Conservation (phyloP, 2,888 invertebrate genomes). For the Idaea straminata region DNA sequence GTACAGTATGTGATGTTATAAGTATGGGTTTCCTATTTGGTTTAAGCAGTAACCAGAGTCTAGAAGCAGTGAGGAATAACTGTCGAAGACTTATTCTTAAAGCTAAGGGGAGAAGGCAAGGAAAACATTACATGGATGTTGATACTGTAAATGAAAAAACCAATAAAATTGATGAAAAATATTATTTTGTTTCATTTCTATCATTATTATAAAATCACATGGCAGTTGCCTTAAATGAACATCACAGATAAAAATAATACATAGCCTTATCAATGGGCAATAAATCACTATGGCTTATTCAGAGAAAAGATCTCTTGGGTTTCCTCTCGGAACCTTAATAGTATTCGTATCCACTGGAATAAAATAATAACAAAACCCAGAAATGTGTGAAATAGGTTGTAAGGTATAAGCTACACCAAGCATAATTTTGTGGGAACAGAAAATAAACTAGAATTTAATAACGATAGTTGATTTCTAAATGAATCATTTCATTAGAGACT, state of each 20-base stretch:
- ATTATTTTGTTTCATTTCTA: slow-evolving; percentile 16
- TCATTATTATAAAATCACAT: slow-evolving; percentile 1
- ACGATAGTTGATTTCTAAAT: no score
- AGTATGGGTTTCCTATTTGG: slow-evolving; percentile 87
- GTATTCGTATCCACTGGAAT: no score
- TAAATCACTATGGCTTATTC: background rate
- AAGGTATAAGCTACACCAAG: no score
- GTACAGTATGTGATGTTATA: slow-evolving; percentile 88
- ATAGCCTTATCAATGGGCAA: slow-evolving; percentile 10
- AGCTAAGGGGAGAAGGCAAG: slow-evolving; percentile 75
- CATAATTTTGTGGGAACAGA: no score
- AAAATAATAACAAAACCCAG: no score
- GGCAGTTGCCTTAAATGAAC: slow-evolving; percentile 8
- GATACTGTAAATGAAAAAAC: slow-evolving; percentile 33
- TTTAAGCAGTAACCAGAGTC: slow-evolving; percentile 84
- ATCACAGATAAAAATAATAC: slow-evolving; percentile 13
- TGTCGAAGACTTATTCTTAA: slow-evolving; percentile 82
- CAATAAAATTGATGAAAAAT: slow-evolving; percentile 46
- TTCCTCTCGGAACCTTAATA: no score
- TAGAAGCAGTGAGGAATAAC: slow-evolving; percentile 81
- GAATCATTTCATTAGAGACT: no score
- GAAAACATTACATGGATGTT: slow-evolving; percentile 66
- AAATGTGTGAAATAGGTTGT: no score
- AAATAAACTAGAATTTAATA: no score
- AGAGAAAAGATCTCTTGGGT: background rate